A percentile compares a stretch with the other conserved stretches of the same genome.
Conservation (phyloP, 2,888 invertebrate genomes). For the Diplazon laetatorius region DNA sequence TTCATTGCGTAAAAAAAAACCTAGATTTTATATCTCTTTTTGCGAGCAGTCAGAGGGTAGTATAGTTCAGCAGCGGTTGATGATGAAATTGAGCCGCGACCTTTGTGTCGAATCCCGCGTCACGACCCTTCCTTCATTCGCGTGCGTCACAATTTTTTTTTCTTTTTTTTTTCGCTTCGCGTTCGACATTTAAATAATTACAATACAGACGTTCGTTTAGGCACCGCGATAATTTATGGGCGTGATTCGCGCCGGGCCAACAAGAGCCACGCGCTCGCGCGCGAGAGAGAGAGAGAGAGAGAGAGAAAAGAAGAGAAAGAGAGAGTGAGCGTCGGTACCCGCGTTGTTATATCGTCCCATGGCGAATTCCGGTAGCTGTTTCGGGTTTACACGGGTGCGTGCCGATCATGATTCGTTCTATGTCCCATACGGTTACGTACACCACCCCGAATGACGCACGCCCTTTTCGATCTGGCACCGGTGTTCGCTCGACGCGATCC, state of each 20-base stretch:
- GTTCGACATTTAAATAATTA: constrained; percentile 81
- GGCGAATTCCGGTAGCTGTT: constrained; percentile 74
- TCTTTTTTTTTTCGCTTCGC: too few species aligned
- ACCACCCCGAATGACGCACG: constrained; percentile 43
- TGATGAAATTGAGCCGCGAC: constrained; percentile 30
- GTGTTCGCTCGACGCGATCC: constrained; percentile 53
- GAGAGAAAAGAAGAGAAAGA: too few species aligned
- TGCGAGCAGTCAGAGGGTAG: constrained; percentile 7
- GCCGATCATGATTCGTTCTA: constrained; percentile 65
- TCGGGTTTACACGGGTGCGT: constrained; percentile 66
- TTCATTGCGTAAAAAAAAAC: background rate
- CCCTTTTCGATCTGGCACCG: constrained; percentile 59
- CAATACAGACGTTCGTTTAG: constrained; percentile 78
- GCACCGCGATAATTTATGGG: constrained; percentile 80
- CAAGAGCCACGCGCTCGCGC: constrained; percentile 46
- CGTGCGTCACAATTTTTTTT: constrained; percentile 42
- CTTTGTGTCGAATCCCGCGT: constrained; percentile 30
- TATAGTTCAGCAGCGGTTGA: constrained; percentile 16
- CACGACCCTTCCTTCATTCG: constrained; percentile 42
- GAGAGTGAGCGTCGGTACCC: constrained; percentile 46
- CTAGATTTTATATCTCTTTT: background rate
- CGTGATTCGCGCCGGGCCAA: constrained; percentile 77
- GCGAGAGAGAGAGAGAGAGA: too few species aligned
- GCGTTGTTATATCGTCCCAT: constrained; percentile 70
- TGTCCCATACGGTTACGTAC: constrained; percentile 42